Conservation (phyloP, 37 sponge, comb jelly and placozoan genomes). For the Corticium candelabrum region DNA sequence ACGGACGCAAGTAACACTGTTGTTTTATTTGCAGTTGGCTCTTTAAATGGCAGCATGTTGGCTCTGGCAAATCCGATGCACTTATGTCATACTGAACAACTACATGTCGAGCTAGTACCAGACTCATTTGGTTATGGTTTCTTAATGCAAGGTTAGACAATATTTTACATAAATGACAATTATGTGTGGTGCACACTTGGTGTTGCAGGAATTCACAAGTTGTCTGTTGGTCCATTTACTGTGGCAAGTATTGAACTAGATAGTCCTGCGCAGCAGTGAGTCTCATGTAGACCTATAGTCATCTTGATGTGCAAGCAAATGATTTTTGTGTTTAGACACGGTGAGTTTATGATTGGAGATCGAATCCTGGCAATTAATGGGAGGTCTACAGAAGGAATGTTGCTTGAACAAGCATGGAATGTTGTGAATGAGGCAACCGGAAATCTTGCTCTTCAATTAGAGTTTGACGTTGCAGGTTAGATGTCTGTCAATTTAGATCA, state of each 20-base stretch:
- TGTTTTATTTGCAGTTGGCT: neutral
- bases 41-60: neutral
- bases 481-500: neutral
- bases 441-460: conserved; percentile 34
- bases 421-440: conserved; percentile 49
- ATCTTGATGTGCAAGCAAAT: neutral
- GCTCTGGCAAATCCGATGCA: neutral
- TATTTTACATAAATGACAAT: neutral
- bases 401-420: conserved; percentile 53
- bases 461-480: conserved; percentile 60
- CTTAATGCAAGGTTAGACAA: conserved; percentile 22
- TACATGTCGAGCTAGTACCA: conserved; percentile 35
- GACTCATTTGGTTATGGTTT: conserved; percentile 70
- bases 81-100: conserved; percentile 31
- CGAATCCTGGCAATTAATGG: conserved; percentile 44
- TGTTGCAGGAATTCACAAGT: neutral
- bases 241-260: conserved; percentile 34
- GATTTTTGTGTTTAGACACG: neutral
- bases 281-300: neutral
- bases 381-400: conserved; percentile 23
- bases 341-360: conserved; percentile 38
- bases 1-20: too few species aligned
- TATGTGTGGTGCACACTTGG: neutral
- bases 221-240: conserved; percentile 22
- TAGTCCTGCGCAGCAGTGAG: conserved; percentile 57